Evolutionary conservation across 1,140 invertebrate genomes (phyloP).

Genomic region (Magallana ariakensis): DNA sequence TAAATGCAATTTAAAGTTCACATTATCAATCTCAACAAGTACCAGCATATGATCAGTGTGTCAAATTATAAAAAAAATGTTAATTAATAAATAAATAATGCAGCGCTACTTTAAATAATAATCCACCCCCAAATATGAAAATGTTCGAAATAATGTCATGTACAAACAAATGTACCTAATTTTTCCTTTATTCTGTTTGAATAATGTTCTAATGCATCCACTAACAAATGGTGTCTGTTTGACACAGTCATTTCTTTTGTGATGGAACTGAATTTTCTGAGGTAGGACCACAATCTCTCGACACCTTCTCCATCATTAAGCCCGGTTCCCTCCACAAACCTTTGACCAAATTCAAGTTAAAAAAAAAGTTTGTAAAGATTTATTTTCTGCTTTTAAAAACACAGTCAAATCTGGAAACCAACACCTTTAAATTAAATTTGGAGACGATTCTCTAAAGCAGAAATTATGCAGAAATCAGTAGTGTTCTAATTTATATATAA

Average conservation of each 20-base stretch:
- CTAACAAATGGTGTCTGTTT: conserved; percentile 50
- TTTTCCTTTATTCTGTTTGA: conserved; percentile 1
- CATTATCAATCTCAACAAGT: background rate
- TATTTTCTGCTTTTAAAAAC: background rate
- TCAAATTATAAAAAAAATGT: background rate
- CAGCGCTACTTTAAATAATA: background rate
- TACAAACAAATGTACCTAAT: conserved; percentile 33
- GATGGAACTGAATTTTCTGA: conserved; percentile 47
- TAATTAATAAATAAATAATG: background rate
- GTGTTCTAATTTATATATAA: background rate
- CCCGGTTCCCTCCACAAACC: conserved; percentile 24
- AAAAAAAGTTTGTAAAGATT: conserved; percentile 20
- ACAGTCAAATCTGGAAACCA: background rate
- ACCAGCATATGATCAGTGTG: background rate
- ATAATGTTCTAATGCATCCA: conserved; percentile 38
- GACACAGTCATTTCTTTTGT: conserved; percentile 57
- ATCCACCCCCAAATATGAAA: background rate
- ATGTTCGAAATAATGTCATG: background rate
- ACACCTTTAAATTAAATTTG: background rate
- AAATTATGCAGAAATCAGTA: background rate
- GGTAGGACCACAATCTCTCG: conserved; percentile 56
- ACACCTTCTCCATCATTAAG: conserved; percentile 57
- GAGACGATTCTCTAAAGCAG: background rate
- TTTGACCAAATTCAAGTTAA: conserved; percentile 44
- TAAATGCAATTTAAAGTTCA: background rate